Evolutionary conservation across 23 tunicate species (phyloP), one percentile per base, ranked within the genome.

Genomic region (Oikopleura dioica): DNA sequence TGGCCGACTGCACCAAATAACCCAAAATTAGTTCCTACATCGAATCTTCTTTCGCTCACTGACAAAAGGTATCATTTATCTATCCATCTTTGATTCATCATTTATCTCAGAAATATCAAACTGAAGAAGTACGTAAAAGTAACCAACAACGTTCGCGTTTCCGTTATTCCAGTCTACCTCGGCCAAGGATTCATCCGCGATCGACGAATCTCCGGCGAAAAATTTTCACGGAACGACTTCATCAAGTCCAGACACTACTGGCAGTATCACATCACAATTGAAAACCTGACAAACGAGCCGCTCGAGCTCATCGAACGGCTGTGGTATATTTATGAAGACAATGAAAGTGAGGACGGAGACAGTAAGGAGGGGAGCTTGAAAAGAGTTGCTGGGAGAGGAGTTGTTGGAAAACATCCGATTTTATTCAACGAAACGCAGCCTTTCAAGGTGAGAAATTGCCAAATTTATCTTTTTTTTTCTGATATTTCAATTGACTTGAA

Each of bases 381-480:
- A 63, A 63, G 30, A 2, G 72, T 63, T 16, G 5, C 30, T 2
- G 72, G 72, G 5, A 23, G 72, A 2, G 72, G 72, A 28, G 72
- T 63, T 5, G 72, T 63, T 28, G 72, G 72, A 63, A 63, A 63
- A 28, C 72, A 63, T 63, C 72, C 72, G 29, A 63, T 63, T 2
- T 2, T 63, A 63, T n/a, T n/a, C n/a, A 63, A 23, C 2, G 72
- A 23, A 21, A 31, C 16, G 4, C 16, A 12, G 32, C 72, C 72
- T 2, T 63, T 63, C 26, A 63, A 63, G 72, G 72, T 63, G 55
- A 44, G 55, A 44, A 9, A 44, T 44, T 44, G 16, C 55, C 16
- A 44, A 44, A 9, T 44, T 44, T 44, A 9, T 21, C 55, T 44
- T 21, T 44, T 9, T 44, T 9, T 9, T 44, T 44, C 21, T 21